Evolutionary conservation across 1,140 invertebrate species (phyloP), one percentile per base, ranked within the genome.

Genomic region (Drosophila mojavensis): DNA sequence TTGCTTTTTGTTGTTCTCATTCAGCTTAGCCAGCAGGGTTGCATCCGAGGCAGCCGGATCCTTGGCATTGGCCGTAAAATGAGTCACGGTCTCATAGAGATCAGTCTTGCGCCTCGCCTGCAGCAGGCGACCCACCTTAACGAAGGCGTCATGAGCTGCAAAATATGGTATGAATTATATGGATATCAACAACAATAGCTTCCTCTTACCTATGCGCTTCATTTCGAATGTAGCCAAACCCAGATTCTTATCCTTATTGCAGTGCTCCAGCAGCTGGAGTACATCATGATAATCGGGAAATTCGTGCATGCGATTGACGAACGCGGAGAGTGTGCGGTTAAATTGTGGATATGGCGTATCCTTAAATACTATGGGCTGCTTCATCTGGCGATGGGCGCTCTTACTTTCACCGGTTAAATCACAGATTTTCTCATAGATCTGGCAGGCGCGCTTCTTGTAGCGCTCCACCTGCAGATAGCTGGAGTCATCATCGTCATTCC

Each of bases 221-320:
- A 93, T 88, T 60, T 92, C 89, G 15, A 81, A 82, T 47, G 78
- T 85, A 17, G 81, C 84, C 20, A 94, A 72, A 2, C 85, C 66
- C 28, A 94, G 78, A 39, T 93, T 86, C 47, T 93, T 75, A 4
- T 91, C 80, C 43, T 80, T 81, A 58, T 92, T 94, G 48, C 93
- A 93, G 41, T 92, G 92, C 17, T 81, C 77, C 20, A 95, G 86
- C 47, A 93, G 92, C 9, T 93, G 90, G 13, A 94, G 78, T 24
- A 95, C 93, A 79, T 95, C 94, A n/a, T 82, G 78, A 80, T 94
- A 95, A 75, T 94, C 94, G 1, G 94, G 94, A 78, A 95, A 94
- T 30, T 78, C 73, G 64, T 89, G 61, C 91, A 93, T 88, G 63
- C 92, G 91, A 81, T 93, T 86, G 39, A 93, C 90, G 92, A 94